Percentiles rank a stretch among this genome's conserved stretches.
phyloP scores from a whole-genome alignment of 2,113 vertebrate species.

The Cariama cristata region DNA sequence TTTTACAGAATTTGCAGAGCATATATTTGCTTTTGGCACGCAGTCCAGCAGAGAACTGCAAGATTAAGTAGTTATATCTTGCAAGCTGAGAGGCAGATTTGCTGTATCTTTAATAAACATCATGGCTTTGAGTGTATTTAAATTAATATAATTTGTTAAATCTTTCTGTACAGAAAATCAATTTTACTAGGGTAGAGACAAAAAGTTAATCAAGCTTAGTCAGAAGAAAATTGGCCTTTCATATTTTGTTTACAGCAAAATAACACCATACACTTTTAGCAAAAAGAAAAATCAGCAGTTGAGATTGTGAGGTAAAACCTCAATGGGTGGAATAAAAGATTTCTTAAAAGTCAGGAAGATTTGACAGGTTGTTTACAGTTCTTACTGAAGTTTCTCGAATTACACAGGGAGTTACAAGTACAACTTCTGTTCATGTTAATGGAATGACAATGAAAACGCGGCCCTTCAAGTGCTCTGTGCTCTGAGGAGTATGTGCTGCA shows the following conservation, averaged over 20 bases:
- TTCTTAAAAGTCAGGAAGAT: neutral
- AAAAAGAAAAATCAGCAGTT: neutral
- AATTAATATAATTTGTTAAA: slow-evolving; percentile 62
- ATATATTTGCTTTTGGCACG: neutral
- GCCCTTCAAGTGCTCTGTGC: neutral
- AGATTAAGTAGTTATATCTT: slow-evolving; percentile 26
- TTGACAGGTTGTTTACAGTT: neutral
- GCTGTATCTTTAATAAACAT: slow-evolving; percentile 14
- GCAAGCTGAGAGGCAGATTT: slow-evolving; percentile 3
- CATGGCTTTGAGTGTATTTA: slow-evolving; percentile 36
- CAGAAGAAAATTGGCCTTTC: slow-evolving; percentile 39
- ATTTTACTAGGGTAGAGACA: slow-evolving; percentile 30
- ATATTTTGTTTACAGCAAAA: slow-evolving; percentile 21
- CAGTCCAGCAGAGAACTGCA: neutral
- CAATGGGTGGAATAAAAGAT: neutral
- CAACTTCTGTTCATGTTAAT: neutral
- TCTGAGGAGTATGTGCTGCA: neutral
- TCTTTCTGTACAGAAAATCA: slow-evolving; percentile 31
- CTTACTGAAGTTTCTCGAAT: slow-evolving; percentile 15
- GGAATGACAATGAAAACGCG: slow-evolving; percentile 37
- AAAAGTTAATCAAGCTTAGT: slow-evolving; percentile 57
- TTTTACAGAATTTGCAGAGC: neutral
- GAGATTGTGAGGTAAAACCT: neutral
- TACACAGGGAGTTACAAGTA: slow-evolving; percentile 22
- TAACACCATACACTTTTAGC: neutral